These are phyloP conservation scores for Beris morrisii DNA, from an alignment of 2,888 invertebrate genomes.

Conservation along the genomic window DNA sequence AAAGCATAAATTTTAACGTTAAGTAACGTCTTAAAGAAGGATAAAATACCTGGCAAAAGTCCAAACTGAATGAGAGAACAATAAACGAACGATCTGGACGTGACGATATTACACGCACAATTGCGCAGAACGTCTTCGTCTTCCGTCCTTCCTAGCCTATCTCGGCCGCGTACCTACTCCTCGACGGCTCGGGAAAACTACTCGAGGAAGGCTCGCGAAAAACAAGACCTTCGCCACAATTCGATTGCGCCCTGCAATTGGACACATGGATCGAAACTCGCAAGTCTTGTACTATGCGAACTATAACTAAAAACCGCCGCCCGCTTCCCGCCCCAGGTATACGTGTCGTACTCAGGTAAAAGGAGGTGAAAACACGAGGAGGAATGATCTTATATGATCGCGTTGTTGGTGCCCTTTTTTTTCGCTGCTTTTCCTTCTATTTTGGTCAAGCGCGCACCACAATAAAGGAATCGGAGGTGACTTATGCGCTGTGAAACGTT, in stretches of 20 bases:
- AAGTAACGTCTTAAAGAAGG: conserved; percentile 8
- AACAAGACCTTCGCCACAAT: not conserved
- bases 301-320: no score
- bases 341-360: conserved; percentile 7
- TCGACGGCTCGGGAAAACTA: not conserved
- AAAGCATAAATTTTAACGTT: conserved; percentile 17
- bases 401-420: not conserved
- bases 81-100: conserved; percentile 25
- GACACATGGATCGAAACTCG: no score
- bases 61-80: not conserved
- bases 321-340: no score
- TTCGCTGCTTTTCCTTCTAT: conserved; percentile 3
- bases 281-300: no score
- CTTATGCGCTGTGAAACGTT: conserved; percentile 25
- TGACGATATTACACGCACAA: conserved; percentile 30
- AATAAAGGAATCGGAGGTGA: conserved; percentile 19
- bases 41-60: not conserved
- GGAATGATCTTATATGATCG: conserved; percentile 21
- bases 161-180: not conserved
- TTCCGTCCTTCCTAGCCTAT: conserved; percentile 11
- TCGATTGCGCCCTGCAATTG: no score
- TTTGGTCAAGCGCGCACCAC: not conserved
- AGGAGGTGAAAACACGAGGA: conserved; percentile 21
- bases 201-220: not conserved
- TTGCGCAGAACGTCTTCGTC: conserved; percentile 21